Conservation (phyloP, 64 coral and sea anemone genomes). For the Exaiptasia diaphana region DNA sequence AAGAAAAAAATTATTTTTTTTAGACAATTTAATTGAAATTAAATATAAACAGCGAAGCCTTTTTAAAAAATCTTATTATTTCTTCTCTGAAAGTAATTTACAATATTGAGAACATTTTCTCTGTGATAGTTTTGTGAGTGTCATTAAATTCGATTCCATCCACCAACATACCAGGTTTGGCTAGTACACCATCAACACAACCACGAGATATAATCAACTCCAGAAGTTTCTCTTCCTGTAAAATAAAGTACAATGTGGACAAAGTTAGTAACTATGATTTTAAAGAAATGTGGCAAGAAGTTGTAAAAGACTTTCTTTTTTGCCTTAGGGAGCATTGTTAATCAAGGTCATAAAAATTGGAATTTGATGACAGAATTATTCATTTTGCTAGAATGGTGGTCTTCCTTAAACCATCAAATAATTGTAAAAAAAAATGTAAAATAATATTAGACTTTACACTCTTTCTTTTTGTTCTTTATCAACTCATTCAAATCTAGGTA, state of each 20-base stretch:
- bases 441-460: too few species aligned
- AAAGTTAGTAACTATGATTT: background rate
- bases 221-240: constrained; percentile 71
- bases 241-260: background rate
- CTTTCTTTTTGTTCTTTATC: too few species aligned
- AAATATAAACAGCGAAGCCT: too few species aligned
- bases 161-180: constrained; percentile 55
- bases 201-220: constrained; percentile 44
- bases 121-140: too few species aligned
- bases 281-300: background rate
- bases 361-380: background rate
- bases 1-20: too few species aligned
- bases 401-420: too few species aligned
- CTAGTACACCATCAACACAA: constrained; percentile 58
- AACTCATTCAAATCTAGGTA: too few species aligned
- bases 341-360: background rate
- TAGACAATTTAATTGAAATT: too few species aligned
- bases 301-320: background rate
- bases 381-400: background rate
- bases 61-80: too few species aligned
- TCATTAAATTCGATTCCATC: constrained; percentile 76
- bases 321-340: background rate
- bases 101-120: too few species aligned
- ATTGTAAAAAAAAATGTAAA: background rate
- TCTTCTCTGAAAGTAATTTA: too few species aligned